phyloP scores from a whole-genome alignment of 1,140 invertebrate genomes.

The Drosophila ercepeae region DNA sequence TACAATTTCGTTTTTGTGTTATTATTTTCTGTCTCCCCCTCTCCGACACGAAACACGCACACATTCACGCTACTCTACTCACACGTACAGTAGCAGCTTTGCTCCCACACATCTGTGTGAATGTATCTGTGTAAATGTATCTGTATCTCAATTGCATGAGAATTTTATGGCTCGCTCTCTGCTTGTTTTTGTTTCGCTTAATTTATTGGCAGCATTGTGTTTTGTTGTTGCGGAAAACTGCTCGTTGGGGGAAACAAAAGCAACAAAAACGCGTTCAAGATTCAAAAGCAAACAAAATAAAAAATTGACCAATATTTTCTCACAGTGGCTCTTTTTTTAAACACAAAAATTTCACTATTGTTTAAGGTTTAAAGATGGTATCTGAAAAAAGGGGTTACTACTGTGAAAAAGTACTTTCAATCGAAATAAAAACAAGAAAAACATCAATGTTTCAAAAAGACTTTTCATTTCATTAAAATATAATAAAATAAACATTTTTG shows the following conservation, averaged over 20 bases:
- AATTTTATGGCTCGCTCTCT: neutral
- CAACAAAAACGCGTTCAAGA: neutral
- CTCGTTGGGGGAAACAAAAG: neutral
- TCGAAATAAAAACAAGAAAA: no score
- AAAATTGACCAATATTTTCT: neutral
- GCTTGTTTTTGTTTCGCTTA: slow-evolving; percentile 2
- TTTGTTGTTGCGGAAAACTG: neutral
- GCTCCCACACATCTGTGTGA: slow-evolving; percentile 56
- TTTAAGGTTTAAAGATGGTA: neutral
- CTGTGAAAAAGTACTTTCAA: no score
- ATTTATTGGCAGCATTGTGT: slow-evolving; percentile 2
- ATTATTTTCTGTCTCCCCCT: slow-evolving; percentile 61
- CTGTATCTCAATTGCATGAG: slow-evolving; percentile 69
- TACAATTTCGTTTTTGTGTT: slow-evolving; percentile 73
- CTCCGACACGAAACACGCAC: slow-evolving; percentile 23
- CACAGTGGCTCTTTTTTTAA: neutral
- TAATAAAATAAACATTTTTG: no score
- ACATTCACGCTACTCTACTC: slow-evolving; percentile 6
- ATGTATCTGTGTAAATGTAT: slow-evolving; percentile 19
- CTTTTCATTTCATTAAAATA: no score
- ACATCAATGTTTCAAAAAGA: no score
- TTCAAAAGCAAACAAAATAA: neutral
- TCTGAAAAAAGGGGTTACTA: neutral
- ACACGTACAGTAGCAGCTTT: slow-evolving; percentile 27
- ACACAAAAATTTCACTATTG: neutral